Evolutionary conservation across 2,888 invertebrate species (phyloP).

Genomic region (Callosobruchus maculatus): DNA sequence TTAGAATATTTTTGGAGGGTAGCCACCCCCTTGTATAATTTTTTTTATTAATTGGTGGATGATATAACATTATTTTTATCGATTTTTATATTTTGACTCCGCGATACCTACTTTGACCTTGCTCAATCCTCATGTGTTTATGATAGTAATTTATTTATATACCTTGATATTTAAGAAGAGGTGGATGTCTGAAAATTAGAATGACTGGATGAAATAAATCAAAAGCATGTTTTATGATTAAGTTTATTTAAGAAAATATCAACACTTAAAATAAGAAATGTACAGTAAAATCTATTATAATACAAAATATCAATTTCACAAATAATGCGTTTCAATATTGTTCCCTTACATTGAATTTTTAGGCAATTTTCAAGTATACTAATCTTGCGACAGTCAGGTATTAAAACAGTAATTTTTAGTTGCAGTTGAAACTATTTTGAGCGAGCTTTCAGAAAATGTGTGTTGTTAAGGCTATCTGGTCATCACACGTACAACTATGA

Average conservation of each 20-base stretch:
- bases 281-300: constrained; percentile 26
- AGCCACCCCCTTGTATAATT: no score
- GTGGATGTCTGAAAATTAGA: background rate
- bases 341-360: constrained; percentile 23
- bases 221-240: constrained; percentile 7
- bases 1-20: no score
- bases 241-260: constrained; percentile 21
- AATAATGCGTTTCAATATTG: constrained; percentile 24
- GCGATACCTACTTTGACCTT: no score
- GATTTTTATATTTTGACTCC: no score
- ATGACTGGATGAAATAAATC: background rate
- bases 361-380: constrained; percentile 20
- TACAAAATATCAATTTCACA: constrained; percentile 31
- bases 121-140: no score
- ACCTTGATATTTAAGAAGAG: background rate
- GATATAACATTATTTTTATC: no score
- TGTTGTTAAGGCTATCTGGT: background rate
- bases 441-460: background rate
- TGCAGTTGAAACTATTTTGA: background rate
- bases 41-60: no score
- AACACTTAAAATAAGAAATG: constrained; percentile 30
- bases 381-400: background rate
- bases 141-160: background rate
- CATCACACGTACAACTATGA: background rate
- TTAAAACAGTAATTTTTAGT: background rate